Conservation (phyloP, 2,888 invertebrate genomes). For the Zeuzera pyrina region DNA sequence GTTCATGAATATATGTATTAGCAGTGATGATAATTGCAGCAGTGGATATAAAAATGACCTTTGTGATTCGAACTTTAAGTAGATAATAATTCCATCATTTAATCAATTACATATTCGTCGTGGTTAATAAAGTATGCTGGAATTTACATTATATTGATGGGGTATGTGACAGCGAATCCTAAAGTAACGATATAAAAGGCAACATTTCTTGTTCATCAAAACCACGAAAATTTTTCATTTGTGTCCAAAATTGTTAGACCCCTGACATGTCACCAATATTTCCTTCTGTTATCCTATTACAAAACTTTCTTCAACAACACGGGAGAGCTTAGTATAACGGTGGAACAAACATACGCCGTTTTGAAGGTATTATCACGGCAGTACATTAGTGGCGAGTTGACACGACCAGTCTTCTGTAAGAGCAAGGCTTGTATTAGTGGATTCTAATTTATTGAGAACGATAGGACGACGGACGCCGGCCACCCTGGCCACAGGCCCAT, state of each 20-base stretch:
- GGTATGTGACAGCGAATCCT: conserved; percentile 50
- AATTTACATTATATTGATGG: conserved; percentile 52
- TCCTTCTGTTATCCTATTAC: too few relatives aligned
- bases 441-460: conserved; percentile 70
- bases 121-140: conserved; percentile 53
- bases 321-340: conserved; percentile 30
- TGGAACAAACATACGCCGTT: conserved; percentile 45
- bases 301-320: conserved; percentile 5
- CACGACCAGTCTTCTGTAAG: conserved; percentile 68
- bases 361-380: conserved; percentile 64
- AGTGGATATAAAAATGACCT: too few relatives aligned
- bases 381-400: conserved; percentile 68
- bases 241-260: conserved; percentile 19
- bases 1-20: too few relatives aligned
- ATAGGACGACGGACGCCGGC: conserved; percentile 69
- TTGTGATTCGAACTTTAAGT: too few relatives aligned
- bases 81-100: conserved; percentile 36
- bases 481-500: conserved; percentile 65
- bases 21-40: too few relatives aligned
- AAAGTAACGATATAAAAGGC: conserved; percentile 56
- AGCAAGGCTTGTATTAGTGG: conserved; percentile 66
- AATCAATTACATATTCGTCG: conserved; percentile 52
- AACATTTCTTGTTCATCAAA: conserved; percentile 45
- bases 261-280: conserved; percentile 5
- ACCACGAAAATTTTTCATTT: conserved; percentile 32